phyloP scores from a whole-genome alignment of 2,888 invertebrate genomes.

The Oeneis ivallda region DNA sequence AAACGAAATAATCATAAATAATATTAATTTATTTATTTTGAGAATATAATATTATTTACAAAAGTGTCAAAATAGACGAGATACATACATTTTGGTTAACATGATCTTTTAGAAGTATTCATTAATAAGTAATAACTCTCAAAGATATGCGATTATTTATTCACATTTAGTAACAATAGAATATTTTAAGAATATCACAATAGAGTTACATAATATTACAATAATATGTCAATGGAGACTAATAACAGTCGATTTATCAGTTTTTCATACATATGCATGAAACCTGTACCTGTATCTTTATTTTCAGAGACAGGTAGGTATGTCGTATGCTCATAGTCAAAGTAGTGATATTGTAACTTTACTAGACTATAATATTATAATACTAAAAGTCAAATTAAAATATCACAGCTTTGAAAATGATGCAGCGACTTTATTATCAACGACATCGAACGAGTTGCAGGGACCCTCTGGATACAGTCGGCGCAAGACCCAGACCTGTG shows the following conservation, averaged over 20 bases:
- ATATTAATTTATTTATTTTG: constrained; percentile 38
- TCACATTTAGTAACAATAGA: constrained; percentile 28
- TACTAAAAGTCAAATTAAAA: no score
- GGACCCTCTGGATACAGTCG: no score
- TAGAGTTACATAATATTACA: constrained; percentile 24
- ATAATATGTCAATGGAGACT: constrained; percentile 2
- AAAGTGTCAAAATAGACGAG: constrained; percentile 37
- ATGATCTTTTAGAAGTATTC: neutral
- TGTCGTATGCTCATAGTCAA: no score
- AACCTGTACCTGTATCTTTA: neutral
- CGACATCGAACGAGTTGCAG: no score
- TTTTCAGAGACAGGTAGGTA: neutral
- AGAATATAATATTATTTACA: constrained; percentile 40
- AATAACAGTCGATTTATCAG: constrained; percentile 14
- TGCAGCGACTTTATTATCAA: no score
- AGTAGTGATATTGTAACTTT: no score
- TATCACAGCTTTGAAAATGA: no score
- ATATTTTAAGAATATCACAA: constrained; percentile 36
- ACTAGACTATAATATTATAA: no score
- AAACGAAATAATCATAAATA: constrained; percentile 35
- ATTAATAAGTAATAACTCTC: constrained; percentile 9
- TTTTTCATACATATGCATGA: neutral
- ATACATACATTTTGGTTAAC: constrained; percentile 5
- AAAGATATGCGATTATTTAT: constrained; percentile 39
- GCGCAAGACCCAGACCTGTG: no score